These are phyloP conservation scores for Phorcus lineatus DNA, from an alignment of 2,888 invertebrate species.

Conservation along the genomic window DNA sequence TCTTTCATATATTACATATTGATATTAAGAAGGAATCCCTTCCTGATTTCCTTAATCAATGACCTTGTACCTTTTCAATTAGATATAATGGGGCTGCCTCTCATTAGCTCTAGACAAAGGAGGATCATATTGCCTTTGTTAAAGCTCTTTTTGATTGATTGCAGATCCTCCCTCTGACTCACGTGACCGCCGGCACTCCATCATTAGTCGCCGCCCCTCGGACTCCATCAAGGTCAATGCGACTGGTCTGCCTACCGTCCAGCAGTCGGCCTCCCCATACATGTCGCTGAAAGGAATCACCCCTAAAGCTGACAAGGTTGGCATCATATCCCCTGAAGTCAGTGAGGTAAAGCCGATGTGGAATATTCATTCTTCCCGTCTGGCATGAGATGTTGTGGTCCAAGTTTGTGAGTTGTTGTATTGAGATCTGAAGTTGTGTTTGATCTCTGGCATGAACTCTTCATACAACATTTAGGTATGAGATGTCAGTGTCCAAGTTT, in stretches of 20 bases:
- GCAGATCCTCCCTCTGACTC: neutral
- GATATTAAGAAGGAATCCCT: too few species aligned
- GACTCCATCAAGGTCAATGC: constrained; percentile 28
- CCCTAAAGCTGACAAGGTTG: constrained; percentile 22
- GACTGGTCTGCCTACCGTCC: constrained; percentile 26
- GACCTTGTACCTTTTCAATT: too few species aligned
- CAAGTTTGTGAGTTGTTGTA: neutral
- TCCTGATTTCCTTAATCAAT: too few species aligned
- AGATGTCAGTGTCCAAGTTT: too few species aligned
- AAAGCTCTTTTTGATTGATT: neutral
- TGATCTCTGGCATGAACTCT: too few species aligned
- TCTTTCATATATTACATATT: too few species aligned
- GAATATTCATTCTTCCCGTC: neutral
- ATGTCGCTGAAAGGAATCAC: constrained; percentile 26
- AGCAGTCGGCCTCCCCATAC: constrained; percentile 37
- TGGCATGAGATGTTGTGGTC: neutral
- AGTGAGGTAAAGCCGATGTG: constrained; percentile 47
- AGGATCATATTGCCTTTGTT: too few species aligned
- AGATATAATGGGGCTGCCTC: too few species aligned
- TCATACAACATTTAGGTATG: too few species aligned
- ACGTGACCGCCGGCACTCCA: constrained; percentile 21
- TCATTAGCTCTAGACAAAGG: too few species aligned
- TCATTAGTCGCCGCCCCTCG: constrained; percentile 19
- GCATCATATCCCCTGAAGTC: constrained; percentile 37
- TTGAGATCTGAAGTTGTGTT: too few species aligned